Conservation (phyloP, 2,113 vertebrate genomes). For the Bubo scandiacus region DNA sequence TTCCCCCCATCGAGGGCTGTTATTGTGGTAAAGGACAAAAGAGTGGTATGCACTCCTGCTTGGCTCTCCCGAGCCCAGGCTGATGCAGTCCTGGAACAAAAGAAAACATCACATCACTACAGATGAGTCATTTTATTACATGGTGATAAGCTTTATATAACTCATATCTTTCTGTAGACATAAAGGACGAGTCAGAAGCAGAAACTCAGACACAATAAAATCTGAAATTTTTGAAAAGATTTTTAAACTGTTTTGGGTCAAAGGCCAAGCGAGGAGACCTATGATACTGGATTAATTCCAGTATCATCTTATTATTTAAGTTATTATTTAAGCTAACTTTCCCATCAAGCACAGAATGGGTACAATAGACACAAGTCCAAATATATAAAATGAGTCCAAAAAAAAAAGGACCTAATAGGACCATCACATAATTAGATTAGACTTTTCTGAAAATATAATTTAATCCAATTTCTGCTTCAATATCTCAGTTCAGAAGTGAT, state of each 20-base stretch:
- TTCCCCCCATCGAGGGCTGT: conserved; percentile 94
- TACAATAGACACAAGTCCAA: not conserved
- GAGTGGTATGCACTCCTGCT: conserved; percentile 89
- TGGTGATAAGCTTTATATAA: not conserved
- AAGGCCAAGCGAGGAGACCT: not conserved
- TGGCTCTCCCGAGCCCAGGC: conserved; percentile 90
- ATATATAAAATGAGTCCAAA: not conserved
- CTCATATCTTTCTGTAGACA: not conserved
- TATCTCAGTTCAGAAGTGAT: not conserved
- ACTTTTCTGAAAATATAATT: not conserved
- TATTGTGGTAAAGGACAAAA: conserved; percentile 95
- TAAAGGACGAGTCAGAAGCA: not conserved
- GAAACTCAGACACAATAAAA: not conserved
- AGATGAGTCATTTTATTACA: not conserved
- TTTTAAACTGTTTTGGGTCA: not conserved
- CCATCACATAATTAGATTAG: not conserved
- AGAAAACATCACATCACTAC: not conserved
- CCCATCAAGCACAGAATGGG: not conserved
- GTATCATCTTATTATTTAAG: not conserved
- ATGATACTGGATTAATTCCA: not conserved
- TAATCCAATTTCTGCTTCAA: not conserved
- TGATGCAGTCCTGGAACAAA: conserved; percentile 89
- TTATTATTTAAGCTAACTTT: not conserved
- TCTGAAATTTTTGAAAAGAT: not conserved
- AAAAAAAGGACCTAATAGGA: not conserved